Base-by-base conservation (phyloP, 2,113 vertebrate species). In the Phaetusa simplex region DNA sequence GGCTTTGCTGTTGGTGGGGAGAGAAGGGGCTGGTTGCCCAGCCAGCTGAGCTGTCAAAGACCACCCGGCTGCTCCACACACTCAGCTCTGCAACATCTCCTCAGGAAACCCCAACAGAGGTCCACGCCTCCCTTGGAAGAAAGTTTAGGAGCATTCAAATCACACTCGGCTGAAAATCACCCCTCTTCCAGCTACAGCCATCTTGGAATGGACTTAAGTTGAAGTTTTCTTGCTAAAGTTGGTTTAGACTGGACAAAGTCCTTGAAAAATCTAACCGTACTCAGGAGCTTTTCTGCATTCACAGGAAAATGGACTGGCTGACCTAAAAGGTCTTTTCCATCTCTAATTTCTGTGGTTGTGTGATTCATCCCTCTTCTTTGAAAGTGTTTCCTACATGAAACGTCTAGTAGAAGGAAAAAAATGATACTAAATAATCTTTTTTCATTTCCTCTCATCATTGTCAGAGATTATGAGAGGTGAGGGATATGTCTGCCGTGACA, bases 281-380 rank as follows among this genome's bases (percentile, higher is more conserved):
- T 95, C 61, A 53, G 88, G 85, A 94, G 86, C 83, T 89, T 76
- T 77, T 87, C 93, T 94, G 66, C 70, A 77, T 85, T 94, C 52
- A 18, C 78, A 90, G n/a, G 70, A 77, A 93, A 97, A 95, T 59
- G 89, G 95, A 52, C 94, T 90, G 82, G 22, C 74, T 96, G 96
- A 97, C 95, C 97, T 85, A 26, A 88, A 80, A 94, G 87, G 89
- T 93, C 91, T 77, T 96, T 95, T 95, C 95, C 91, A 43, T 95
- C 95, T 97, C 91, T 97, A 93, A 96, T 97, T 96, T 95, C 95
- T 96, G 74, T 90, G 67, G 53, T 47, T 90, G 78, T 76, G 42
- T 91, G 59, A 97, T 96, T 96, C 94, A 96, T 95, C 82, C 84
- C 67, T 85, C 87, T 83, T 91, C 94, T 97, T 86, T 90, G 89